phyloP scores from a whole-genome alignment of 1,140 invertebrate species.

The Sycobia sp. region DNA sequence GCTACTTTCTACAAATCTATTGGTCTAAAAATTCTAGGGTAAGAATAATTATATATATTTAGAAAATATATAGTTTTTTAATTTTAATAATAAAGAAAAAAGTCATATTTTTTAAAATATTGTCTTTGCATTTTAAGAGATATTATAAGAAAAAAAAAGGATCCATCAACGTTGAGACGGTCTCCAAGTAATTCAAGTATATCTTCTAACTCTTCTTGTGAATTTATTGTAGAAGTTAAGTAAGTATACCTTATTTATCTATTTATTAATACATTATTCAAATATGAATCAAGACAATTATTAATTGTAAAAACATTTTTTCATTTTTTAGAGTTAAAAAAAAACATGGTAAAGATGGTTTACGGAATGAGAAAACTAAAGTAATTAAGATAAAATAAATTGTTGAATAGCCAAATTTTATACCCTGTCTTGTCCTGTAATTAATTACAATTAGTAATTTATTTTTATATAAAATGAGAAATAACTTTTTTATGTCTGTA shows the following conservation, averaged over 20 bases:
- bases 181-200: conserved; percentile 22
- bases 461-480: too few species aligned
- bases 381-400: conserved; percentile 10
- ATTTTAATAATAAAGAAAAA: not conserved
- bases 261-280: not conserved
- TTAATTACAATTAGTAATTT: too few species aligned
- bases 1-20: conserved; percentile 13
- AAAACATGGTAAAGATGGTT: not conserved
- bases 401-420: too few species aligned
- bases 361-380: conserved; percentile 33
- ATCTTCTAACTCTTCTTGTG: conserved; percentile 9
- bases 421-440: too few species aligned
- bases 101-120: not conserved
- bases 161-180: not conserved
- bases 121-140: not conserved
- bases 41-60: not conserved
- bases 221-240: conserved; percentile 28
- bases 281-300: not conserved
- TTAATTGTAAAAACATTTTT: not conserved
- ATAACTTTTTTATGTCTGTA: too few species aligned
- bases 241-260: not conserved
- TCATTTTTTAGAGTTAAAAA: conserved; percentile 13
- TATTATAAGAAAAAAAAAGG: conserved; percentile 6
- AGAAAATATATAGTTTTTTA: not conserved
- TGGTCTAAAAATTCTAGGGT: conserved; percentile 17